These are phyloP conservation scores for Rutpela maculata DNA, from an alignment of 2,888 invertebrate species.

Conservation along the genomic window DNA sequence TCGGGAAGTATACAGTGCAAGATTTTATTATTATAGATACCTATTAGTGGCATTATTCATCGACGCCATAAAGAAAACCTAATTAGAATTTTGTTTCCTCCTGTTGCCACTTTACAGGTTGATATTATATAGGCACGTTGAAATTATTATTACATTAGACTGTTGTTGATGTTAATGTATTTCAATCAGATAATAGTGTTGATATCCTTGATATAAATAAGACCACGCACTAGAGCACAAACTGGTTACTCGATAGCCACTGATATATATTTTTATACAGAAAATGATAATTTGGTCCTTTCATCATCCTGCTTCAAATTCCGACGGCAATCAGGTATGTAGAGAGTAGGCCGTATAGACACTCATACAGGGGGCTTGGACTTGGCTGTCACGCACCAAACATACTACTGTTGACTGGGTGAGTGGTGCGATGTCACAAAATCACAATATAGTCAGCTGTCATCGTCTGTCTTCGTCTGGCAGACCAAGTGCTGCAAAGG, in stretches of 20 bases:
- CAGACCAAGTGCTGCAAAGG: constrained; percentile 63
- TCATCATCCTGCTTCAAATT: not conserved
- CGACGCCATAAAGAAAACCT: not conserved
- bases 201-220: constrained; percentile 15
- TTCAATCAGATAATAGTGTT: not conserved
- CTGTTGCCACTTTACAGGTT: not conserved
- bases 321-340: constrained; percentile 43
- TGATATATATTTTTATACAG: not conserved
- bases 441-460: constrained; percentile 68
- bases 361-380: constrained; percentile 50
- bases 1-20: not conserved
- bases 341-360: not conserved
- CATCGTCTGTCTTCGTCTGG: constrained; percentile 68
- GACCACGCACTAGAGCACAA: constrained; percentile 29
- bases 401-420: constrained; percentile 66
- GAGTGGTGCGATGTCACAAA: constrained; percentile 69
- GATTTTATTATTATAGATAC: not conserved
- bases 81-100: not conserved
- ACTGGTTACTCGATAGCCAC: constrained; percentile 29
- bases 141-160: not conserved
- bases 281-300: not conserved
- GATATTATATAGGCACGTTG: not conserved
- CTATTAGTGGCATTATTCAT: not conserved
- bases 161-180: not conserved
- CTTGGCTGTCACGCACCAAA: constrained; percentile 67